Percentiles rank a stretch among this genome's conserved stretches.
Evolutionary conservation across 2,113 vertebrate genomes (phyloP).

Genomic region (Regulus satrapa): DNA sequence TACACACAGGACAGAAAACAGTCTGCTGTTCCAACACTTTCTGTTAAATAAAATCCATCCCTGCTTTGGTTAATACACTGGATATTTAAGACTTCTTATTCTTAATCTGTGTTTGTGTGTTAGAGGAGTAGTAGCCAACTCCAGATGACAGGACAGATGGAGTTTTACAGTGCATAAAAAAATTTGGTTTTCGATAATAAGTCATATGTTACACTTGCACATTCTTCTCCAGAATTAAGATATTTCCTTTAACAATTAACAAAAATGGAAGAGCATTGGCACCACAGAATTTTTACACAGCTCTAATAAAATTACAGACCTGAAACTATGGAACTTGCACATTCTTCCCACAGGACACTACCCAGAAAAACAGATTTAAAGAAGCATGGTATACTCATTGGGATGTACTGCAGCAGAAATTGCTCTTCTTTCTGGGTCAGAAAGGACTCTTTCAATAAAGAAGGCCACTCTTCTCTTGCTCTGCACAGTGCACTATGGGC

Average conservation of each 20-base stretch:
- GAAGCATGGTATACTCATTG: background rate
- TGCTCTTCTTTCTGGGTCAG: background rate
- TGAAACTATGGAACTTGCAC: background rate
- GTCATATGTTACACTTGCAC: slow-evolving; percentile 41
- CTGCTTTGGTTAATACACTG: slow-evolving; percentile 11
- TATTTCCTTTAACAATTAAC: slow-evolving; percentile 41
- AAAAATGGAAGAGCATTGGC: slow-evolving; percentile 10
- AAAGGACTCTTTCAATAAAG: background rate
- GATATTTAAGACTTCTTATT: slow-evolving; percentile 44
- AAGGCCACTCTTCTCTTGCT: background rate
- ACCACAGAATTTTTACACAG: background rate
- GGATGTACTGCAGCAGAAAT: background rate
- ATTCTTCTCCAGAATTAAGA: slow-evolving; percentile 50
- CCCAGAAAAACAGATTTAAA: slow-evolving; percentile 22
- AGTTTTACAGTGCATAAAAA: slow-evolving; percentile 48
- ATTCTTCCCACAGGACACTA: slow-evolving; percentile 21
- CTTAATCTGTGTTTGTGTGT: background rate
- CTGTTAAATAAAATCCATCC: background rate
- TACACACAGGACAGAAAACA: background rate
- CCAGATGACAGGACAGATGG: slow-evolving; percentile 65
- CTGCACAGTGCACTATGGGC: background rate
- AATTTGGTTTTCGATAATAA: slow-evolving; percentile 29
- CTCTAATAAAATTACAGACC: slow-evolving; percentile 12
- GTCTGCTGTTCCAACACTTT: background rate
- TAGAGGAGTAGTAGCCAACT: slow-evolving; percentile 53